A percentile compares a stretch with the other conserved stretches of the same genome.
Conservation (phyloP, 2,113 vertebrate species). For the Lepisosteus oculatus region DNA sequence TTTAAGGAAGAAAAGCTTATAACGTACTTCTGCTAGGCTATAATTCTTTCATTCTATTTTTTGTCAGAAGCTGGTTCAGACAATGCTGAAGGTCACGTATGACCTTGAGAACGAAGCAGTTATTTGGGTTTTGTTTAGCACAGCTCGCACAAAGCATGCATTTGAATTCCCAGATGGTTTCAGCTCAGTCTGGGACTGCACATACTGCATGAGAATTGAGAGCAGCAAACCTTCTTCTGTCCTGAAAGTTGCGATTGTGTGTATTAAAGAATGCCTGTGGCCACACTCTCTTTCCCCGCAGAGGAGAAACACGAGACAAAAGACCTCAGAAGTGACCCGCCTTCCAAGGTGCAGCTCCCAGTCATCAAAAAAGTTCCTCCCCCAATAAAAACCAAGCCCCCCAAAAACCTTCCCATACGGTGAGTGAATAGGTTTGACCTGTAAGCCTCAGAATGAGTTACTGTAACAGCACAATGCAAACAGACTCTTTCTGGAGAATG, state of each 20-base stretch:
- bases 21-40: too few relatives aligned
- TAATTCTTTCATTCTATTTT: too few relatives aligned
- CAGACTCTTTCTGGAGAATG: too few relatives aligned
- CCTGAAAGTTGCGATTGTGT: neutral
- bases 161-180: neutral
- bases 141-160: too few relatives aligned
- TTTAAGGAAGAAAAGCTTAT: too few relatives aligned
- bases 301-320: constrained; percentile 61
- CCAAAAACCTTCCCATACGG: constrained; percentile 45
- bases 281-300: constrained; percentile 29
- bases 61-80: too few relatives aligned
- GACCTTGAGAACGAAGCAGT: too few relatives aligned
- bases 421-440: constrained; percentile 31
- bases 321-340: constrained; percentile 58
- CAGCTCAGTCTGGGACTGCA: neutral
- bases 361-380: constrained; percentile 37
- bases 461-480: too few relatives aligned
- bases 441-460: too few relatives aligned
- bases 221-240: too few relatives aligned
- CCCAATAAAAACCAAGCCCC: constrained; percentile 62
- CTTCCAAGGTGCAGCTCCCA: constrained; percentile 64
- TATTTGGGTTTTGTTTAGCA: too few relatives aligned
- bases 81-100: too few relatives aligned
- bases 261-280: neutral
- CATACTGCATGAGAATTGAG: neutral